Percentiles rank a stretch among this genome's conserved stretches.
phyloP scores from a whole-genome alignment of 2,888 invertebrate species.

The Melipona bicolor region DNA sequence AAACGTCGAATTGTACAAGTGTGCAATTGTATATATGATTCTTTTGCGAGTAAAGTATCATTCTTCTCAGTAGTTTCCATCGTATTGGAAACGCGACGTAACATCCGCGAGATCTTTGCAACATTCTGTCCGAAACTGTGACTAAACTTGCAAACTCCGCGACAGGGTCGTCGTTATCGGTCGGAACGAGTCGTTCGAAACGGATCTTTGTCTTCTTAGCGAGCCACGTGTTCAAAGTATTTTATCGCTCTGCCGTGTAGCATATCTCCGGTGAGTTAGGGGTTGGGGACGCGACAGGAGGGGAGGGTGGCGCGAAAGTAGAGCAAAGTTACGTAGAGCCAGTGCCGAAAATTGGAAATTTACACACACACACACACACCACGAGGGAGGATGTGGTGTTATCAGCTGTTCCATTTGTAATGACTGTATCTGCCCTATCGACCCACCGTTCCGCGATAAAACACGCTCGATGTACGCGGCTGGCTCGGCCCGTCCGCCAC shows the following conservation, averaged over 20 bases:
- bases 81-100: background rate
- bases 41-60: background rate
- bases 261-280: background rate
- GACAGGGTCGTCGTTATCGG: slow-evolving; percentile 11
- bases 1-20: too few species aligned
- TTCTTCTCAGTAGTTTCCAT: background rate
- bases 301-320: background rate
- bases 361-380: too few species aligned
- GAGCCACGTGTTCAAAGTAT: background rate
- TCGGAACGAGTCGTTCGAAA: slow-evolving; percentile 1
- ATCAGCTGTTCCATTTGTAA: slow-evolving; percentile 59
- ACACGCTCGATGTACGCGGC: background rate
- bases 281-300: too few species aligned
- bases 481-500: background rate
- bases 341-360: background rate
- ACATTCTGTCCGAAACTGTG: slow-evolving; percentile 67
- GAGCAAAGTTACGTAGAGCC: background rate
- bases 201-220: slow-evolving; percentile 11
- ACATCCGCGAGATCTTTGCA: slow-evolving; percentile 55
- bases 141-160: slow-evolving; percentile 67
- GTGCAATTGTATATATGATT: too few species aligned
- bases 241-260: background rate
- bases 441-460: slow-evolving; percentile 47
- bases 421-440: slow-evolving; percentile 49
- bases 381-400: slow-evolving; percentile 15